These are phyloP conservation scores for Callinectes sapidus DNA, from an alignment of 2,888 invertebrate genomes.

Conservation along the genomic window DNA sequence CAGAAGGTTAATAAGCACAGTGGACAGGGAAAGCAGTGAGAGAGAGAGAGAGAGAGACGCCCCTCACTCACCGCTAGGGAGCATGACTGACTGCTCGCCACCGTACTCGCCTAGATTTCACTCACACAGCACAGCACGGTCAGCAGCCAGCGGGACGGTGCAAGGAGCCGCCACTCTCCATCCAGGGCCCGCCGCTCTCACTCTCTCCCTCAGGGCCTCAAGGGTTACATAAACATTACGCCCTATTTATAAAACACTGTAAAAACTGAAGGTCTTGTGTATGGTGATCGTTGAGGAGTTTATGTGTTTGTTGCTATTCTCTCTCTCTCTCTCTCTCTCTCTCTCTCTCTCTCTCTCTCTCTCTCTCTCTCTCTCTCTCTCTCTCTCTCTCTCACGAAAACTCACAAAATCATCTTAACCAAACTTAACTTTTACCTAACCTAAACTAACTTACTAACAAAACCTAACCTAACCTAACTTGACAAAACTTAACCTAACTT, in stretches of 20 bases:
- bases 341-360: neutral
- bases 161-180: slow-evolving; percentile 15
- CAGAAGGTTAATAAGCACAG: slow-evolving; percentile 28
- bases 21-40: slow-evolving; percentile 35
- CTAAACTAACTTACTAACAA: too few relatives aligned
- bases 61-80: neutral
- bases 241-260: neutral
- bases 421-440: too few relatives aligned
- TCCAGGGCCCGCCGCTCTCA: neutral
- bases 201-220: neutral
- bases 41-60: neutral
- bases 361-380: neutral
- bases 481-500: too few relatives aligned
- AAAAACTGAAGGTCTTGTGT: neutral
- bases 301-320: neutral
- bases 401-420: too few relatives aligned
- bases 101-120: slow-evolving; percentile 13
- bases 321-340: neutral
- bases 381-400: neutral
- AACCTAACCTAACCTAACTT: too few relatives aligned
- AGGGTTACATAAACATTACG: neutral
- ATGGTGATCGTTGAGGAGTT: neutral
- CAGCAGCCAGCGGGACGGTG: neutral
- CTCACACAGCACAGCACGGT: slow-evolving; percentile 5
- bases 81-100: slow-evolving; percentile 8